A percentile compares a stretch with the other conserved stretches of the same genome.
Evolutionary conservation across 2,888 invertebrate genomes (phyloP).

Genomic region (Phasia obesa): DNA sequence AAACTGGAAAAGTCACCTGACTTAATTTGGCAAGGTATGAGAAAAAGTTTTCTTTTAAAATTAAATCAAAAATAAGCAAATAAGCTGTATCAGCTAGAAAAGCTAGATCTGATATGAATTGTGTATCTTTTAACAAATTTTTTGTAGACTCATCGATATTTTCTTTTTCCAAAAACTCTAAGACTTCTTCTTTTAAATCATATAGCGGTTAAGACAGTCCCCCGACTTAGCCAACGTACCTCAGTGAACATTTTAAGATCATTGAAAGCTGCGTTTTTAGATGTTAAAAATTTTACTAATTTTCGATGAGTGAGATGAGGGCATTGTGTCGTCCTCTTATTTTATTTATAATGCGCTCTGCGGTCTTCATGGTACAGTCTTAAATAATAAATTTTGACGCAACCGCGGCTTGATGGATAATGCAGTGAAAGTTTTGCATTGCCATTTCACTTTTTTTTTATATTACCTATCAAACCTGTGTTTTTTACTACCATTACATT

Average conservation of each 20-base stretch:
- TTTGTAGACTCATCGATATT: constrained; percentile 6
- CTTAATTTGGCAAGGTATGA: neutral
- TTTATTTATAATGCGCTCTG: constrained; percentile 6
- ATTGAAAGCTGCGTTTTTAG: too few species aligned
- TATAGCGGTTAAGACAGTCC: constrained; percentile 8
- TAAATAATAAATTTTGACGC: too few species aligned
- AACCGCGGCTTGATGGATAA: too few species aligned
- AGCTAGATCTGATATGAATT: too few species aligned
- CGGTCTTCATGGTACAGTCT: neutral
- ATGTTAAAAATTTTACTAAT: constrained; percentile 23
- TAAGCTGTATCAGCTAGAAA: constrained; percentile 2
- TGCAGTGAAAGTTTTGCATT: too few species aligned
- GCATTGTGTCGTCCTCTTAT: constrained; percentile 12
- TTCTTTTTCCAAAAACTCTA: constrained; percentile 28
- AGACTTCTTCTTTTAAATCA: constrained; percentile 19
- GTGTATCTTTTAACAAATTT: neutral
- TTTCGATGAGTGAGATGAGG: constrained; percentile 15
- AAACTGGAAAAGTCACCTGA: too few species aligned
- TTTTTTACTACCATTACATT: constrained; percentile 9
- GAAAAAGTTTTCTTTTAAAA: neutral
- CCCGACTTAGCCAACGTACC: neutral
- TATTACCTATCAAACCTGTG: constrained; percentile 20
- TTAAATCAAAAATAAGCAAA: constrained; percentile 6
- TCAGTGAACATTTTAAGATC: constrained; percentile 21
- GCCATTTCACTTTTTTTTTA: too few species aligned